A percentile compares a stretch with the other conserved stretches of the same genome.
Conservation (phyloP, 2,113 vertebrate species). For the Megaceryle torquata region DNA sequence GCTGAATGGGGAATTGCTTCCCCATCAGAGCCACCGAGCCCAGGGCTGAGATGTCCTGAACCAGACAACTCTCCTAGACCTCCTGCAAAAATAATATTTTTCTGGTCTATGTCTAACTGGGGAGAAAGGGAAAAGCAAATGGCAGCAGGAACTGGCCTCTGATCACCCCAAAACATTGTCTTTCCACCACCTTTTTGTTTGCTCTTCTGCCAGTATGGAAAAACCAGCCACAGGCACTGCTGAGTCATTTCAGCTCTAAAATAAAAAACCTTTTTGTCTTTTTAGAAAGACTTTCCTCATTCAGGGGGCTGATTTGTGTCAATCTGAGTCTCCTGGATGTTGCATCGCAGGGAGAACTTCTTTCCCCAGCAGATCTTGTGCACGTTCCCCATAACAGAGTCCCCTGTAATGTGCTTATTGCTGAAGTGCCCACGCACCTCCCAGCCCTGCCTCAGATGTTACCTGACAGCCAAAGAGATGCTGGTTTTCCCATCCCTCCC, state of each 20-base stretch:
- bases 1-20: conserved; percentile 4
- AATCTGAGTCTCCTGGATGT: neutral
- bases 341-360: rapidly evolving
- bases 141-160: neutral
- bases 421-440: neutral
- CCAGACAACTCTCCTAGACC: neutral
- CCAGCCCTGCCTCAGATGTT: rapidly evolving
- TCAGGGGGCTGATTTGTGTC: neutral
- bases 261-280: neutral
- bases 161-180: neutral
- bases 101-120: neutral
- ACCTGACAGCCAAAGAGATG: rapidly evolving
- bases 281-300: neutral
- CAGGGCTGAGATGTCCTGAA: neutral
- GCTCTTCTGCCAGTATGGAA: neutral
- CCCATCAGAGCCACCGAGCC: neutral
- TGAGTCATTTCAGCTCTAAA: neutral
- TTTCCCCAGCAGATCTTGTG: neutral
- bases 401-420: rapidly evolving
- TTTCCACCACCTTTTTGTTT: neutral
- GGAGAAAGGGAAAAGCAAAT: neutral
- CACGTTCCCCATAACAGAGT: neutral
- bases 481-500: neutral
- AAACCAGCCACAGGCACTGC: neutral
- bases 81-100: neutral